These are phyloP conservation scores for Pangasianodon gigas DNA, from an alignment of 2,113 vertebrate genomes.

Conservation along the genomic window DNA sequence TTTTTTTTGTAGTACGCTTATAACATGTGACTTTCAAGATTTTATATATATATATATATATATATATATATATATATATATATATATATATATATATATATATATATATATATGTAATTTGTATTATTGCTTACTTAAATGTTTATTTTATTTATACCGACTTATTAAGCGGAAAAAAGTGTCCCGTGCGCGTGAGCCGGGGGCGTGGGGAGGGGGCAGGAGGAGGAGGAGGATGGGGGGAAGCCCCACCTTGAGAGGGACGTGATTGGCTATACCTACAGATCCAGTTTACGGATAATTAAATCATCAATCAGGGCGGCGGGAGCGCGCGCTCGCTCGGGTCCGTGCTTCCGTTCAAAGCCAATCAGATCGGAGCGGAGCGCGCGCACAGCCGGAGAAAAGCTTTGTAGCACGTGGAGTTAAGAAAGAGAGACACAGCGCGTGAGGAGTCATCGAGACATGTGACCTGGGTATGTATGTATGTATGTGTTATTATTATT, in stretches of 20 bases:
- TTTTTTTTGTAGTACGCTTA: too few relatives aligned
- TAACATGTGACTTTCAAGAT: too few relatives aligned
- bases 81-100: not conserved
- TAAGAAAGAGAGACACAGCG: slow-evolving; percentile 67
- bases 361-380: slow-evolving; percentile 79
- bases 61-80: too few relatives aligned
- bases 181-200: not conserved
- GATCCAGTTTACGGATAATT: slow-evolving; percentile 96
- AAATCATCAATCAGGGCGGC: slow-evolving; percentile 97
- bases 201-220: not conserved
- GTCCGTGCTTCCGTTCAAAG: slow-evolving; percentile 84
- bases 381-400: slow-evolving; percentile 67
- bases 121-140: not conserved
- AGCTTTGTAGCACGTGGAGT: slow-evolving; percentile 74
- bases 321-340: slow-evolving; percentile 68
- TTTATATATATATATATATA: too few relatives aligned
- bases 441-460: not conserved
- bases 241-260: slow-evolving; percentile 86
- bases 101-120: too few relatives aligned
- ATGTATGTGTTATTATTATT: not conserved
- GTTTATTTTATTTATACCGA: not conserved
- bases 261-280: slow-evolving; percentile 91
- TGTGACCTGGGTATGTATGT: not conserved
- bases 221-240: not conserved
- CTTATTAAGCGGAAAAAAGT: not conserved